phyloP scores from a whole-genome alignment of 2,888 invertebrate species.

The Drosophila melanosoma region DNA sequence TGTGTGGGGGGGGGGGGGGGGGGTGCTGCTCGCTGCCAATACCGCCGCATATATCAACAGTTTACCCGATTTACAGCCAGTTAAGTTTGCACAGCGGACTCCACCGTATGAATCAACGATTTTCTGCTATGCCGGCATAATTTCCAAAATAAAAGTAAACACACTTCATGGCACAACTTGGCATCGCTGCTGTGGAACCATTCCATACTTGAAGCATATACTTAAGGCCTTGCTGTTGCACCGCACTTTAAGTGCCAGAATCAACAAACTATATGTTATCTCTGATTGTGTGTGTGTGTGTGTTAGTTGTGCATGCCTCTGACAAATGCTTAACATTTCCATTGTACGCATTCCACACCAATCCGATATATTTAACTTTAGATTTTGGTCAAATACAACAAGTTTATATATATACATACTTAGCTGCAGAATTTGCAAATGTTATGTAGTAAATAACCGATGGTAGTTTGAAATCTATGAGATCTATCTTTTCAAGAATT shows the following conservation, averaged over 20 bases:
- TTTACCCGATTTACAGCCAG: constrained; percentile 77
- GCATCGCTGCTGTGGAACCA: not conserved
- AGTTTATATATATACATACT: not conserved
- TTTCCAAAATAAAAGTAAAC: constrained; percentile 65
- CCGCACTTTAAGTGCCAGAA: constrained; percentile 78
- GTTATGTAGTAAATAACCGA: not conserved
- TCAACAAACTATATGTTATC: constrained; percentile 80
- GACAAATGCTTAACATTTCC: constrained; percentile 41
- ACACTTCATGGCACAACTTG: constrained; percentile 6
- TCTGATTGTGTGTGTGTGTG: constrained; percentile 29
- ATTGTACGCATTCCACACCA: not conserved
- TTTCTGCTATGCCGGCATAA: constrained; percentile 76
- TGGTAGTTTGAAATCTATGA: not conserved
- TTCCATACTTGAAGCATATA: constrained; percentile 27
- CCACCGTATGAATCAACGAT: constrained; percentile 79
- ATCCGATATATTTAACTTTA: constrained; percentile 1
- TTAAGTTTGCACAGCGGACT: constrained; percentile 76
- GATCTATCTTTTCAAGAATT: not conserved
- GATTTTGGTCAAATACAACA: constrained; percentile 1
- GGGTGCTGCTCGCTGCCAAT: constrained; percentile 3
- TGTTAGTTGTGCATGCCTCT: constrained; percentile 6
- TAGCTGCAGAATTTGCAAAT: not conserved
- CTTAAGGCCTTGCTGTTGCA: not conserved
- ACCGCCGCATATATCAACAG: constrained; percentile 65
- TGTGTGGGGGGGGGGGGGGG: too few relatives aligned